phyloP scores from a whole-genome alignment of 1,140 invertebrate species.

The Bombyx mandarina region DNA sequence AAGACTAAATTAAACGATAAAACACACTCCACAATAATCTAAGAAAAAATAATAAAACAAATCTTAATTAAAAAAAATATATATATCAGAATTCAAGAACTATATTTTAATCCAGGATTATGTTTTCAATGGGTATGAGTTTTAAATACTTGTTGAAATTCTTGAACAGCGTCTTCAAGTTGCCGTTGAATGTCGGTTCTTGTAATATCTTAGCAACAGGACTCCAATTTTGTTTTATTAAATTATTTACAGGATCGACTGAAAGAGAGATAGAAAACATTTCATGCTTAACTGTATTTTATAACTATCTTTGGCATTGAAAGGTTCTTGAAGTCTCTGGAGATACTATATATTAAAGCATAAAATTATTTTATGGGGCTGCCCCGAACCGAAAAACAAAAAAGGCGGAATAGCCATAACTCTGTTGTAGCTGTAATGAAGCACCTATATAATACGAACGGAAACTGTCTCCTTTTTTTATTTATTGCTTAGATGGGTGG shows the following conservation, averaged over 20 bases:
- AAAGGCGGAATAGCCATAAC: no score
- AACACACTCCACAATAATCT: no score
- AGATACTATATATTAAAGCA: no score
- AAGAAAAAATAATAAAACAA: no score
- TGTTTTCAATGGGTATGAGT: slow-evolving; percentile 4
- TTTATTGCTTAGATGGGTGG: no score
- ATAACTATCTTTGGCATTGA: neutral
- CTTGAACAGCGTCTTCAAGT: slow-evolving; percentile 8
- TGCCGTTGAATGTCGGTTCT: slow-evolving; percentile 5
- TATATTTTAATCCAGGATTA: neutral
- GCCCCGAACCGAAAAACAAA: no score
- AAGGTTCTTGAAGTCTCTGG: neutral
- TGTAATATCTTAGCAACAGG: slow-evolving; percentile 7
- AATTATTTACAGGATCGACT: slow-evolving; percentile 7
- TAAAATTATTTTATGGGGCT: no score
- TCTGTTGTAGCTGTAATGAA: no score
- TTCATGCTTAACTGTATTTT: neutral
- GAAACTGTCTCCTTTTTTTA: no score
- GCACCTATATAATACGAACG: no score
- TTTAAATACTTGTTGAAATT: slow-evolving; percentile 11
- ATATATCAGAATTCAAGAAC: neutral
- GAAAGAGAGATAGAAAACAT: slow-evolving; percentile 3
- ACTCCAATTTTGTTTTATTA: slow-evolving; percentile 8
- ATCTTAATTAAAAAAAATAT: no score
- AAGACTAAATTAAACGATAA: no score